A percentile compares a stretch with the other conserved stretches of the same genome.
These are phyloP conservation scores for Drosophila colorata DNA, from an alignment of 2,888 invertebrate species.

Conservation along the genomic window DNA sequence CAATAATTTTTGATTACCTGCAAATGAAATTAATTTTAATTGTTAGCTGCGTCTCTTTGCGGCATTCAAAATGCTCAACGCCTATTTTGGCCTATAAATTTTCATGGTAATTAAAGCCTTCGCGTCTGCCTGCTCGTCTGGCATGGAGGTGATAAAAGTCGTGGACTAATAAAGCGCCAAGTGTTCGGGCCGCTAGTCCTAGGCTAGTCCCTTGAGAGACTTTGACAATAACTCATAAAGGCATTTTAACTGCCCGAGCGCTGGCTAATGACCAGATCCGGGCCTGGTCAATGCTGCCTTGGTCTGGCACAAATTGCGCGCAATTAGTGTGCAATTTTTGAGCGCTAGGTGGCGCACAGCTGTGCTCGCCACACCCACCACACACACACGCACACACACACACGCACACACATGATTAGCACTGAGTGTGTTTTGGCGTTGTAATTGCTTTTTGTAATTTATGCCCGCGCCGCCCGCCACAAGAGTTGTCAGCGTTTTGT, in stretches of 20 bases:
- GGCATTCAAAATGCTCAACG: slow-evolving; percentile 58
- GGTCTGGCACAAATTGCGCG: slow-evolving; percentile 70
- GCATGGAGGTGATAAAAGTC: slow-evolving; percentile 59
- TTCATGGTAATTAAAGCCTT: slow-evolving; percentile 56
- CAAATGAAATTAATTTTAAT: slow-evolving; percentile 47
- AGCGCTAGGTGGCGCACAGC: slow-evolving; percentile 76
- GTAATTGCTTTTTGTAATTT: slow-evolving; percentile 80
- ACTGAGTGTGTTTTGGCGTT: slow-evolving; percentile 72
- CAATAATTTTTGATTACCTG: slow-evolving; percentile 29
- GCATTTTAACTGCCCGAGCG: slow-evolving; percentile 71
- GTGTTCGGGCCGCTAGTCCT: slow-evolving; percentile 10
- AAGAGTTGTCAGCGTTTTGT: slow-evolving; percentile 73
- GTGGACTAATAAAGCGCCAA: slow-evolving; percentile 53
- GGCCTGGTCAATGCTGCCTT: neutral
- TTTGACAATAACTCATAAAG: slow-evolving; percentile 77
- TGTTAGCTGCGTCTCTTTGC: slow-evolving; percentile 13
- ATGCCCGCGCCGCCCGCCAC: slow-evolving; percentile 54
- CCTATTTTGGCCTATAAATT: slow-evolving; percentile 68
- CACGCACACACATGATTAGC: slow-evolving; percentile 62
- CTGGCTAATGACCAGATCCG: slow-evolving; percentile 65
- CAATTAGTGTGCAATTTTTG: slow-evolving; percentile 78
- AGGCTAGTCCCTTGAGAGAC: slow-evolving; percentile 54
- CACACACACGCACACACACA: slow-evolving; percentile 11
- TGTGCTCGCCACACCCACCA: slow-evolving; percentile 48
- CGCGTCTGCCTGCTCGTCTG: too few species aligned